Percentiles rank a stretch among this genome's conserved stretches.
phyloP scores from a whole-genome alignment of 2,888 invertebrate species.

The Fragum fragum region DNA sequence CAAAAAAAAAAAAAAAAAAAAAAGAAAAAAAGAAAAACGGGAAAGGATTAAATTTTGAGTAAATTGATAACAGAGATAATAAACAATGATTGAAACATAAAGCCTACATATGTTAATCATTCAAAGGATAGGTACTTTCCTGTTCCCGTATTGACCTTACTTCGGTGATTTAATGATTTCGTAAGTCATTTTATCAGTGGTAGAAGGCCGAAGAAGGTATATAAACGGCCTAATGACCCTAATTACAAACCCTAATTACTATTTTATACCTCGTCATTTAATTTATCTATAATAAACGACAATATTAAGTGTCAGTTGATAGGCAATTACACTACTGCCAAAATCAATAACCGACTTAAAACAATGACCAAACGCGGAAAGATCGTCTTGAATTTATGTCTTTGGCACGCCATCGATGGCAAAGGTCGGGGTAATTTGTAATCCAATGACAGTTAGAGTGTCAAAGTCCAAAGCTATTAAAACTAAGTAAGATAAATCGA shows the following conservation, averaged over 20 bases:
- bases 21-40: too few species aligned
- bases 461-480: constrained; percentile 61
- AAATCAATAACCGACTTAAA: constrained; percentile 49
- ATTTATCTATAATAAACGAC: neutral
- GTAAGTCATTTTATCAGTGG: too few species aligned
- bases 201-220: too few species aligned
- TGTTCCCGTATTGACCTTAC: too few species aligned
- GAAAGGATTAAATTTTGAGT: too few species aligned
- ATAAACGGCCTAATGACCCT: neutral
- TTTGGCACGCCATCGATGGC: constrained; percentile 8
- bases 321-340: constrained; percentile 53
- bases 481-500: constrained; percentile 48
- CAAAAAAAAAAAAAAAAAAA: too few species aligned
- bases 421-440: constrained; percentile 26
- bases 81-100: too few species aligned
- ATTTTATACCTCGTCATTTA: constrained; percentile 4
- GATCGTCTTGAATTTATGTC: constrained; percentile 17
- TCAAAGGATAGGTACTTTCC: too few species aligned
- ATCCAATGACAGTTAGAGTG: constrained; percentile 25
- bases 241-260: neutral
- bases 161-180: too few species aligned
- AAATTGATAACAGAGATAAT: too few species aligned
- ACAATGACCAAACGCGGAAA: constrained; percentile 17
- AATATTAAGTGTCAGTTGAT: constrained; percentile 25
- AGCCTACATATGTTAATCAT: too few species aligned